Percentiles rank a stretch among this genome's conserved stretches.
Conservation (phyloP, 2,113 vertebrate species). For the Pachyramphus minor region DNA sequence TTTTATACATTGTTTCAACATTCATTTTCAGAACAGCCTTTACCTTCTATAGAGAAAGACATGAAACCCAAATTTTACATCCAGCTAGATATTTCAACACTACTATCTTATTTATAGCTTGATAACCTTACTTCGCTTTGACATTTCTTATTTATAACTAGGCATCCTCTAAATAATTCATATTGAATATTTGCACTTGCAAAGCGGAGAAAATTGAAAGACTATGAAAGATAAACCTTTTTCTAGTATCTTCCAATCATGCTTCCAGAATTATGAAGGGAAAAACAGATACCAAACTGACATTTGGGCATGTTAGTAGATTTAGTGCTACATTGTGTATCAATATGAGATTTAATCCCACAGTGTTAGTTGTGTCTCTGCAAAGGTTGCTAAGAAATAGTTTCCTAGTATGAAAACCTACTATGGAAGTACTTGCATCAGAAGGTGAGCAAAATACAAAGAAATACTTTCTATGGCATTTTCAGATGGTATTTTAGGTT, state of each 20-base stretch:
- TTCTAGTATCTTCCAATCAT: neutral
- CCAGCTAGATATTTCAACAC: neutral
- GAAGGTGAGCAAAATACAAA: neutral
- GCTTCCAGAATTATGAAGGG: neutral
- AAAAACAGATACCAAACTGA: neutral
- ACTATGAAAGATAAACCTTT: neutral
- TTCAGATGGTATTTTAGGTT: neutral
- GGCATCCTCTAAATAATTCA: slow-evolving; percentile 40
- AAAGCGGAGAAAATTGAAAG: neutral
- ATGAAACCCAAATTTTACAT: neutral
- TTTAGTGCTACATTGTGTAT: accelerated
- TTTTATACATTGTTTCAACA: neutral
- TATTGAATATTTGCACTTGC: neutral
- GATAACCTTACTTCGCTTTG: neutral
- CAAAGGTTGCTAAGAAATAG: neutral
- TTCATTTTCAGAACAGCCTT: neutral
- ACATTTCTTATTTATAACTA: slow-evolving; percentile 33
- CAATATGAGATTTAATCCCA: neutral
- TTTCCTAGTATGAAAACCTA: neutral
- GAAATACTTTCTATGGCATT: neutral
- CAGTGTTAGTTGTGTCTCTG: neutral
- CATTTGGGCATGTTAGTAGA: neutral
- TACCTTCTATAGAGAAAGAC: neutral
- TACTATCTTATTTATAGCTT: slow-evolving; percentile 28
- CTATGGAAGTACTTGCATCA: neutral